Evolutionary conservation across 1,140 invertebrate genomes (phyloP).

Genomic region (Carcinoscorpius rotundicauda): DNA sequence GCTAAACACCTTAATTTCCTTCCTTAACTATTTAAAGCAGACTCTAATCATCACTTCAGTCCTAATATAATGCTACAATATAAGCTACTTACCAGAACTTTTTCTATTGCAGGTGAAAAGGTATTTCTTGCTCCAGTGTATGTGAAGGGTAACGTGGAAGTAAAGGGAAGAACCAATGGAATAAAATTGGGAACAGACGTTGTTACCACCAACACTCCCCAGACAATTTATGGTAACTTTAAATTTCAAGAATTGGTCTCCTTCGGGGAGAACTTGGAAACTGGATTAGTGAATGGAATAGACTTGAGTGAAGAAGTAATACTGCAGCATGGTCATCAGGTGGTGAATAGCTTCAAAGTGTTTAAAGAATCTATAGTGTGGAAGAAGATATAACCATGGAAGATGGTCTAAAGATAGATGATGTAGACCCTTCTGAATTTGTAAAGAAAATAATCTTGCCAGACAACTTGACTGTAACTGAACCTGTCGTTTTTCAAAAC

Average conservation of each 20-base stretch:
- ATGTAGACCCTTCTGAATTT: neutral
- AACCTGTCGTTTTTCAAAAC: constrained; percentile 2
- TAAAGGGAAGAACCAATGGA: neutral
- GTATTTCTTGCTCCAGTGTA: neutral
- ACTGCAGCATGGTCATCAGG: neutral
- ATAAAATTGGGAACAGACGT: neutral
- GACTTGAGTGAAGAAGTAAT: constrained; percentile 6
- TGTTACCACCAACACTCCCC: constrained; percentile 4
- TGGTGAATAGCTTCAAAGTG: constrained; percentile 4
- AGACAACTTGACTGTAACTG: constrained; percentile 5
- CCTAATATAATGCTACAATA: too few relatives aligned
- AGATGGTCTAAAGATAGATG: neutral
- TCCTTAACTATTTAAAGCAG: too few relatives aligned
- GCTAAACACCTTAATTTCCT: too few relatives aligned
- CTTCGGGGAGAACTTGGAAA: neutral
- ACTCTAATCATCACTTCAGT: too few relatives aligned
- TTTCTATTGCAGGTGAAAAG: neutral
- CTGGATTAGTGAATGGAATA: constrained; percentile 3
- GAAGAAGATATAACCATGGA: neutral
- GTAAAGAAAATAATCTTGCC: constrained; percentile 7
- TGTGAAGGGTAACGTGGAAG: neutral
- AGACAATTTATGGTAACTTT: neutral
- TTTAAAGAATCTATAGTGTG: neutral
- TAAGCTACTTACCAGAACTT: too few relatives aligned
- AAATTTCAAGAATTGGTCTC: neutral